Conservation (phyloP, 2,113 vertebrate species). For the Oenanthe melanoleuca region DNA sequence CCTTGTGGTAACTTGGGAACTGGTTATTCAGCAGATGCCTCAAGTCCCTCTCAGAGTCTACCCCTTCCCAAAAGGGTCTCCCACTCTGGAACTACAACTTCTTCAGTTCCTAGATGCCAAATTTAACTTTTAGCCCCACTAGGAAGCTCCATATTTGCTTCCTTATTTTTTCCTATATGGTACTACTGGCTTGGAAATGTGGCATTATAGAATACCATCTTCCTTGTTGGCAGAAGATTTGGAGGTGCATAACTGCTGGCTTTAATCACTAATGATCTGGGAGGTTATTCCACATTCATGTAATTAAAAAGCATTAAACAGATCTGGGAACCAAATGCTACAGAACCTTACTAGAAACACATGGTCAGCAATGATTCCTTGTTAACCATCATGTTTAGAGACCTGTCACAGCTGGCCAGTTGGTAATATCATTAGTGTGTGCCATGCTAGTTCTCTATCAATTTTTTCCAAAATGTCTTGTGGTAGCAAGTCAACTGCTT, state of each 20-base stretch:
- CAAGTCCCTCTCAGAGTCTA: neutral
- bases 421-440: neutral
- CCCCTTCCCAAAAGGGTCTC: neutral
- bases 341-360: neutral
- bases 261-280: neutral
- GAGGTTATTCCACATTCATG: neutral
- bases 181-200: neutral
- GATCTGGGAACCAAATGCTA: neutral
- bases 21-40: neutral
- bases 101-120: neutral
- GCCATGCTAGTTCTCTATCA: neutral
- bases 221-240: neutral
- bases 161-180: neutral
- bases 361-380: neutral
- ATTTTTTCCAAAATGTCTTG: neutral
- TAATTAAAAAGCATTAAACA: neutral
- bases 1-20: neutral
- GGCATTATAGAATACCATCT: neutral
- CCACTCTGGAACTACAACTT: neutral
- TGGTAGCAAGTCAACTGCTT: neutral
- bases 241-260: neutral
- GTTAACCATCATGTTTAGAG: neutral
- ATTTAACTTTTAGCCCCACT: neutral
- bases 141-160: neutral
- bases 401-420: neutral